Percentiles rank a stretch among this genome's conserved stretches.
phyloP scores from a whole-genome alignment of 2,113 vertebrate species.

The Patagioenas fasciata region DNA sequence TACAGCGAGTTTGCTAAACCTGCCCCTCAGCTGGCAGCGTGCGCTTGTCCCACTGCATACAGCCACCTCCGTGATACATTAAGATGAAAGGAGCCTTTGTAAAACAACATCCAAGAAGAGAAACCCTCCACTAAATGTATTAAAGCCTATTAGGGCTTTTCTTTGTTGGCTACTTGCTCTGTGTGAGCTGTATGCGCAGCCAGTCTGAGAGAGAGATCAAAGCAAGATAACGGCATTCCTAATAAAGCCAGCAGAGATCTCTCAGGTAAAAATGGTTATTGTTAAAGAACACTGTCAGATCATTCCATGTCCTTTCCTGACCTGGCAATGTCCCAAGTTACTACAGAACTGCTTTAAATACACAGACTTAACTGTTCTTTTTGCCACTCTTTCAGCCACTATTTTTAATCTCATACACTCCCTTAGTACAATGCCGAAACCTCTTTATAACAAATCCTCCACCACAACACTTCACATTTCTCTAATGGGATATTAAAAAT shows the following conservation, averaged over 20 bases:
- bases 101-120: neutral
- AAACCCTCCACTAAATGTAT: neutral
- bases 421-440: neutral
- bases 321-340: neutral
- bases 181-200: neutral
- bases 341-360: neutral
- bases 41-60: neutral
- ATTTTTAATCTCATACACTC: neutral
- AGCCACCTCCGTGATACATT: neutral
- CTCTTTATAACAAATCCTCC: neutral
- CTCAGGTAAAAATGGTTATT: constrained; percentile 11
- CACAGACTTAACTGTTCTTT: neutral
- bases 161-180: neutral
- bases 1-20: neutral
- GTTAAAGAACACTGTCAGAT: neutral
- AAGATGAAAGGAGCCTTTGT: neutral
- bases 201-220: neutral
- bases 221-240: neutral
- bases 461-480: neutral
- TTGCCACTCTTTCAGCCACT: neutral
- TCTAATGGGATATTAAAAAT: neutral
- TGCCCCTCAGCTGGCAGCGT: neutral
- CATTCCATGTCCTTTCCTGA: neutral
- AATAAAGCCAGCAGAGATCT: neutral
- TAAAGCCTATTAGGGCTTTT: neutral